Evolutionary conservation across 2,113 vertebrate genomes (phyloP).

Genomic region (human): GRCh38 chr3:108204501-108205000

Average conservation of each 20-base stretch:
- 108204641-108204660: background rate
- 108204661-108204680: background rate
- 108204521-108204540: background rate
- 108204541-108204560: background rate
- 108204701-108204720: background rate
- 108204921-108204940: conserved; percentile 31
- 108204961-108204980: background rate
- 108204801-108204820: background rate
- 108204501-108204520: background rate
- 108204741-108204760: background rate
- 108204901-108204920: background rate
- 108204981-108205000: conserved; percentile 16
- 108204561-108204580: background rate
- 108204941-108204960: conserved; percentile 29
- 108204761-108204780: background rate
- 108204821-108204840: conserved; percentile 45
- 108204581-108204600: background rate
- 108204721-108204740: background rate
- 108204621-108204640: background rate
- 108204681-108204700: background rate
- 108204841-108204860: conserved; percentile 22
- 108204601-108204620: background rate
- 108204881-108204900: background rate
- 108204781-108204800: conserved; percentile 41
- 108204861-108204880: conserved; percentile 16